Base-by-base conservation (phyloP, 2,888 invertebrate genomes). In the Thymelicus acteon region DNA sequence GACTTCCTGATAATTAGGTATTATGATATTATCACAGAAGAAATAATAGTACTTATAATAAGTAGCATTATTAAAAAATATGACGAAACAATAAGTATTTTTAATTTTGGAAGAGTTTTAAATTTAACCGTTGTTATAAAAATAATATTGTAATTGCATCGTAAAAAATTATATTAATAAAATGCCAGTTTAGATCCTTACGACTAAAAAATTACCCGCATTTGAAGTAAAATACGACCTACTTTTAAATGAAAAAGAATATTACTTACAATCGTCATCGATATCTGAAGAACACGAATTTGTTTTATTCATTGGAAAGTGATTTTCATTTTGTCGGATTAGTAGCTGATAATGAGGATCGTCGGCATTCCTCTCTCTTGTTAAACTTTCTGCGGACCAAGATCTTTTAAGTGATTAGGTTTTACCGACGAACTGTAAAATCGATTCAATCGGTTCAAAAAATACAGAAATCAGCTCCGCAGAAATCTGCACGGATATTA, bases 341-440 rank as follows among this genome's bases (percentile, higher is more conserved):
- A 68, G 61, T 62, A 68, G 67, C 68, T 57, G 62, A 58, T 49
- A 65, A 63, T 52, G 60, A 60, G 52, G 70, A 44, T 70, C 48
- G 52, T 39, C 52, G 69, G 60, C n/a, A 52, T 74, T 73, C 74
- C 71, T 72, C 67, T 64, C 54, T 67, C 67, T 67, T 80, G 82
- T 80, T 66, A 85, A 89, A 88, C 80, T 89, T 87, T 81, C 74
- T 73, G 68, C 73, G 75, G 73, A 76, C 78, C 80, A 72, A 76
- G 75, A 78, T 81, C 75, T 77, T 74, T 77, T 78, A 80, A 82
- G 83, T 86, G 85, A 88, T 89, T 88, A 64, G 60, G 69, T 70
- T 86, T 83, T 81, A 78, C 80, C 82, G 80, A 86, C 86, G 82
- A 85, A 84, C 82, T 82, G 81, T 79, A 79, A 81, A 80, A 81